These are phyloP conservation scores for Gadus macrocephalus DNA, from an alignment of 2,113 vertebrate species.

Conservation along the genomic window DNA sequence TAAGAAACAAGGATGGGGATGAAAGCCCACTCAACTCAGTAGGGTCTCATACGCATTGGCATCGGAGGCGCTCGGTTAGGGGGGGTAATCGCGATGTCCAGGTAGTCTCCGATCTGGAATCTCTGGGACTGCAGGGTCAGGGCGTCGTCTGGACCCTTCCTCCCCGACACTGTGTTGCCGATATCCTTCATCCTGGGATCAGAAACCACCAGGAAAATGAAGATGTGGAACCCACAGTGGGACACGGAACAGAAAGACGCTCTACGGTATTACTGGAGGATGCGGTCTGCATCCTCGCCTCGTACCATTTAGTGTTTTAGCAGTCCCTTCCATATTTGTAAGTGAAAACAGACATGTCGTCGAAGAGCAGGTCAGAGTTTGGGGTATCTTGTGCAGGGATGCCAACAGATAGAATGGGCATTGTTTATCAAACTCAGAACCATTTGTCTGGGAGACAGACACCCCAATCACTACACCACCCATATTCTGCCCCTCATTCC, in stretches of 20 bases:
- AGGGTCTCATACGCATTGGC: slow-evolving; percentile 88
- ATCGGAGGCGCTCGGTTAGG: slow-evolving; percentile 88
- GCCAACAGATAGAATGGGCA: too few relatives aligned
- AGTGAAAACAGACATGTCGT: too few relatives aligned
- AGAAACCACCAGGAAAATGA: background rate
- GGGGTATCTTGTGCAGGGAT: too few relatives aligned
- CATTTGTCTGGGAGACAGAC: too few relatives aligned
- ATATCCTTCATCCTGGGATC: slow-evolving; percentile 91
- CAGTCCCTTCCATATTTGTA: too few relatives aligned
- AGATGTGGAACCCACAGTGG: background rate
- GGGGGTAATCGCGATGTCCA: slow-evolving; percentile 96
- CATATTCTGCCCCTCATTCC: too few relatives aligned
- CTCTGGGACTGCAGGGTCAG: slow-evolving; percentile 97
- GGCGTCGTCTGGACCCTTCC: slow-evolving; percentile 93
- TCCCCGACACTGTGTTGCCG: slow-evolving; percentile 89
- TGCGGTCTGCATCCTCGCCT: background rate
- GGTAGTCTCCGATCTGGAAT: slow-evolving; percentile 96
- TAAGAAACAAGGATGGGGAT: background rate
- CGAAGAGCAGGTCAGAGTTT: too few relatives aligned
- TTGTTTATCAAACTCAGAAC: too few relatives aligned
- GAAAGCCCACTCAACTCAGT: slow-evolving; percentile 61
- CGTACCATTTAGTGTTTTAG: too few relatives aligned
- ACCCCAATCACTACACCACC: too few relatives aligned
- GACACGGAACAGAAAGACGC: background rate
- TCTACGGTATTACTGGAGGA: background rate